Evolutionary conservation across 2,113 vertebrate species (phyloP).

Genomic region (Leiothrix lutea): DNA sequence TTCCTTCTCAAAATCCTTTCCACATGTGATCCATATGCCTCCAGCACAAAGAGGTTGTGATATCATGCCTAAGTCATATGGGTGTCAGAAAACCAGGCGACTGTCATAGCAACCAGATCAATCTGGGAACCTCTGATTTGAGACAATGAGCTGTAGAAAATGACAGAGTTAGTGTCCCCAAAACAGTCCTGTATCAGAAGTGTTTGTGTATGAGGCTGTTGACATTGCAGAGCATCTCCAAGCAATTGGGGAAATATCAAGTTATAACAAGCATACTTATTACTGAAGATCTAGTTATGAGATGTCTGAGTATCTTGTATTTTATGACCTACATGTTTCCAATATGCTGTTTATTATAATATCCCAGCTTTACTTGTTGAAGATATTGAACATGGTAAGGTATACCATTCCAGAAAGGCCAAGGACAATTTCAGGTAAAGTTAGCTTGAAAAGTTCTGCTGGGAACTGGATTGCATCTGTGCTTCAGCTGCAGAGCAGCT

Average conservation of each 20-base stretch:
- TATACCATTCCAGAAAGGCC: background rate
- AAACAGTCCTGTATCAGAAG: background rate
- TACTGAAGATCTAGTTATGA: background rate
- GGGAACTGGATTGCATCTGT: background rate
- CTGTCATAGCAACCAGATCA: background rate
- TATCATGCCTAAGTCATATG: background rate
- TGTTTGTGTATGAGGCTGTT: background rate
- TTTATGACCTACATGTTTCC: background rate
- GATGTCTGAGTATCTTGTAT: background rate
- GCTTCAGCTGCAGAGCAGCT: background rate
- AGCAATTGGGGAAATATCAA: background rate
- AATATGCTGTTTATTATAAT: background rate
- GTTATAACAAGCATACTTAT: background rate
- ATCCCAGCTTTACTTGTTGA: background rate
- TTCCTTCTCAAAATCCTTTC: constrained; percentile 20
- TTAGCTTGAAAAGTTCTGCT: background rate
- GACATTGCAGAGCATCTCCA: background rate
- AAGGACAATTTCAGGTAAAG: background rate
- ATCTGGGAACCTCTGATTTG: background rate
- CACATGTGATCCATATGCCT: background rate
- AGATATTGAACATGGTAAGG: background rate
- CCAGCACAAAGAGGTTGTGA: background rate
- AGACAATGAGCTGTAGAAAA: background rate
- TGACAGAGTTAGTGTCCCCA: background rate
- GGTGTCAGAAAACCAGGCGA: background rate